Base-by-base conservation (phyloP, 1,140 invertebrate genomes). In the Ylistrum balloti region DNA sequence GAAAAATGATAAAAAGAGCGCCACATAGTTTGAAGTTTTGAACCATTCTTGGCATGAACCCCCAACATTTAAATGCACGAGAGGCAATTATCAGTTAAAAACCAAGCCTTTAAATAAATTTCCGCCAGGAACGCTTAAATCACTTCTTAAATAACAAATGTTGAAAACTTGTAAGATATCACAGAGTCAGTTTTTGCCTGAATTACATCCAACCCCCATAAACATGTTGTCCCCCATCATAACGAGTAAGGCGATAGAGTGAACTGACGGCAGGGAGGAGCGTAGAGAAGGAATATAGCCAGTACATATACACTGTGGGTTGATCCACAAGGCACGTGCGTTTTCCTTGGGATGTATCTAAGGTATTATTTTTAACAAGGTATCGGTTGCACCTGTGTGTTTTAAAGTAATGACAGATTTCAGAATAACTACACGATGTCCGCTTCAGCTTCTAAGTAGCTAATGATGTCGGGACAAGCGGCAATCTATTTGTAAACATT, bases 1-100 rank as follows among this genome's bases (percentile, higher is more conserved):
- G 56, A 28, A 74, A 74, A 74, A 74, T 74, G 56, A 74, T 74
- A 74, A 74, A 74, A 74, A 74, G 20, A 74, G 56, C 56, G n/a
- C 22, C 56, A 28, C 15, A 74, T 74, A 74, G 56, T 74, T 74
- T 74, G 17, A 17, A 74, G 56, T 74, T 74, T 74, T 74, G 22
- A 74, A 74, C n/a, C 56, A 74, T 74, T 74, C 56, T 74, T 74
- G 56, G 56, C 56, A 74, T 74, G 28, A 74, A 74, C 56, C 56
- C 22, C 56, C n/a, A 28, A 74, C n/a, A 74, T 28, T 28, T 28
- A 7, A 74, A 74, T n/a, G 56, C 1, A 74, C 56, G 3, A 9
- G 22, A n/a, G 56, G n/a, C 56, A 74, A 74, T 74, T 74, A 74
- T 74, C 56, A 74, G 22, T 74, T 74, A 74, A 74, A 74, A 74